Conservation (phyloP, 1,140 invertebrate genomes). For the Calliphora vicina region DNA sequence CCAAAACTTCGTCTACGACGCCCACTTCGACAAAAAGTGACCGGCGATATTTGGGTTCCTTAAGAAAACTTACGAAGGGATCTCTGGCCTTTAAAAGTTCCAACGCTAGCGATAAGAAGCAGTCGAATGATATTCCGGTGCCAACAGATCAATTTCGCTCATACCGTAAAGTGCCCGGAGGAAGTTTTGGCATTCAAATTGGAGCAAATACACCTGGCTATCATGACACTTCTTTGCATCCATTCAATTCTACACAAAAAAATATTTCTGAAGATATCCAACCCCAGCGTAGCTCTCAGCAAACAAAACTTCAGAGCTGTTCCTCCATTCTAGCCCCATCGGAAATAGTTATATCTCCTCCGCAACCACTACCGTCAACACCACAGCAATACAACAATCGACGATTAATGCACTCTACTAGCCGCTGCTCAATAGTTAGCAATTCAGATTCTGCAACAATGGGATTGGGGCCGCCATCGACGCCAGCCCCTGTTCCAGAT, state of each 20-base stretch:
- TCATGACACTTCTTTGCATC: conserved; percentile 40
- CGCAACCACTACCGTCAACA: neutral
- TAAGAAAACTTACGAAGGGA: conserved; percentile 70
- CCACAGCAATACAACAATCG: neutral
- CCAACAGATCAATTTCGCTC: conserved; percentile 81
- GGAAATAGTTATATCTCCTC: neutral
- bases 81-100: conserved; percentile 62
- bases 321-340: neutral
- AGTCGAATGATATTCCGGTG: conserved; percentile 72
- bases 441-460: conserved; percentile 26
- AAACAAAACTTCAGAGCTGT: neutral
- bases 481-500: conserved; percentile 49
- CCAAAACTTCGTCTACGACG: conserved; percentile 42
- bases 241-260: conserved; percentile 18
- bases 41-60: conserved; percentile 67
- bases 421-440: conserved; percentile 27
- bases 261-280: neutral
- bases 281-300: neutral
- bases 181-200: conserved; percentile 59
- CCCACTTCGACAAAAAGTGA: conserved; percentile 48
- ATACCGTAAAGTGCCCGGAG: conserved; percentile 70
- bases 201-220: conserved; percentile 60
- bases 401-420: neutral
- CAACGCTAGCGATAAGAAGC: conserved; percentile 58
- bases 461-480: conserved; percentile 50